Percentiles rank a stretch among this genome's conserved stretches.
phyloP scores from a whole-genome alignment of 2,888 invertebrate genomes.

The Sarcophaga carnaria region DNA sequence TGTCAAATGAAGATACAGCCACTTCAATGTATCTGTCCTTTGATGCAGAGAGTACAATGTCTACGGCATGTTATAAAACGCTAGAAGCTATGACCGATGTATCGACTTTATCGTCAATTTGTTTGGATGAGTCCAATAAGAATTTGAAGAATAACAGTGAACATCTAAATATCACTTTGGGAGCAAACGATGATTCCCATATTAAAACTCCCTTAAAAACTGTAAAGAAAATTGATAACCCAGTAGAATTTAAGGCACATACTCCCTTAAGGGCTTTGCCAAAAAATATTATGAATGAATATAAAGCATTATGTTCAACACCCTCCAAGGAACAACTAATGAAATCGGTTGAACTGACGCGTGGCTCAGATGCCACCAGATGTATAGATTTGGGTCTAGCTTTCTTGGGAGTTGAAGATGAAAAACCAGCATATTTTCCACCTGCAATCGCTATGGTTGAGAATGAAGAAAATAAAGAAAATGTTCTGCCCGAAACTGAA shows the following conservation, averaged over 20 bases:
- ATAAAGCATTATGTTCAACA: constrained; percentile 77
- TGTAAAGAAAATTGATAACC: constrained; percentile 58
- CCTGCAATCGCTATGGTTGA: neutral
- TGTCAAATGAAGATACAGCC: constrained; percentile 64
- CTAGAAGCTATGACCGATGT: constrained; percentile 70
- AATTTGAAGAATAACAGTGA: constrained; percentile 43
- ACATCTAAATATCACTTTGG: constrained; percentile 72
- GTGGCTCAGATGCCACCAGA: constrained; percentile 69
- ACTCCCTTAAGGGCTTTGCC: constrained; percentile 74
- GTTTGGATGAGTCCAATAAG: constrained; percentile 51
- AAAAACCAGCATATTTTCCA: constrained; percentile 49
- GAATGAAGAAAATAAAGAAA: constrained; percentile 74
- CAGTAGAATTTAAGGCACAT: neutral
- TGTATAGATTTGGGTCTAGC: constrained; percentile 67
- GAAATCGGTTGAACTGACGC: constrained; percentile 70
- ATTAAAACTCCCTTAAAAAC: constrained; percentile 57
- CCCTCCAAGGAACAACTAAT: constrained; percentile 75
- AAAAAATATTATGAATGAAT: constrained; percentile 75
- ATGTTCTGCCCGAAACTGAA: constrained; percentile 71
- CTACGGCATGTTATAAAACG: constrained; percentile 70
- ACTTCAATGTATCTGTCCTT: constrained; percentile 77
- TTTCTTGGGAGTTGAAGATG: constrained; percentile 67
- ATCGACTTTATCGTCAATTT: constrained; percentile 45
- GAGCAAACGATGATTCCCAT: constrained; percentile 62
- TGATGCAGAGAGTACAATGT: constrained; percentile 76